These are phyloP conservation scores for Exephanes ischioxanthus DNA, from an alignment of 2,888 invertebrate species.

Conservation along the genomic window DNA sequence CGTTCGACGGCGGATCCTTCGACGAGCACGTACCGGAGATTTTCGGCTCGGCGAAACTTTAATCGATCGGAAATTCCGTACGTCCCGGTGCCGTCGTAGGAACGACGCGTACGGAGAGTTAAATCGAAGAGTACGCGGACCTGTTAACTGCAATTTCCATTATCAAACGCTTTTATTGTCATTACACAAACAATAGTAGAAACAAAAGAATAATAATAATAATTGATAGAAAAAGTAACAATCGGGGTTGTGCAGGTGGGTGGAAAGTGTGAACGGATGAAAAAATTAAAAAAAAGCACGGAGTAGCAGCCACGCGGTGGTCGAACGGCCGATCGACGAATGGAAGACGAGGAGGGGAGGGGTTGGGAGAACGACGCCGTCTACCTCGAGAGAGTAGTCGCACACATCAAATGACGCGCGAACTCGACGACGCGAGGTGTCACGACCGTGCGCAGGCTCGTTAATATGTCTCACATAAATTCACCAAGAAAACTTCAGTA, in stretches of 20 bases:
- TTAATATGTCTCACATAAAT: constrained; percentile 7
- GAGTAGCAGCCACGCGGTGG: constrained; percentile 26
- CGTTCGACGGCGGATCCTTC: neutral
- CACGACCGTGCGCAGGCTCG: constrained; percentile 8
- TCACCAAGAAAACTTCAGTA: neutral
- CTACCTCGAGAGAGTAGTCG: constrained; percentile 38
- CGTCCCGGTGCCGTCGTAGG: too few relatives aligned
- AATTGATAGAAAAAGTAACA: neutral
- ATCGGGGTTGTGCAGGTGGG: neutral
- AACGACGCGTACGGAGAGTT: too few relatives aligned
- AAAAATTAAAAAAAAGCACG: neutral
- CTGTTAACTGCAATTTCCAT: neutral
- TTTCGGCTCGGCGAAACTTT: neutral
- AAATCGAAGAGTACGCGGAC: too few relatives aligned
- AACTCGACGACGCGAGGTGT: constrained; percentile 40
- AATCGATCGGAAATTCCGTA: neutral
- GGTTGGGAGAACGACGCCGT: constrained; percentile 21
- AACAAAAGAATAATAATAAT: neutral
- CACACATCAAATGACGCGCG: constrained; percentile 31
- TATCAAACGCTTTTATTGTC: neutral
- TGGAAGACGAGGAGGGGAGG: constrained; percentile 15
- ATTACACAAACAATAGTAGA: neutral
- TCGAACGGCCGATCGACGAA: constrained; percentile 18
- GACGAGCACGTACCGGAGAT: neutral
- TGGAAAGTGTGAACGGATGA: neutral